Evolutionary conservation across 37 sponge, comb jelly and placozoan species (phyloP).

Genomic region (Halisarca cf. caerulea): DNA sequence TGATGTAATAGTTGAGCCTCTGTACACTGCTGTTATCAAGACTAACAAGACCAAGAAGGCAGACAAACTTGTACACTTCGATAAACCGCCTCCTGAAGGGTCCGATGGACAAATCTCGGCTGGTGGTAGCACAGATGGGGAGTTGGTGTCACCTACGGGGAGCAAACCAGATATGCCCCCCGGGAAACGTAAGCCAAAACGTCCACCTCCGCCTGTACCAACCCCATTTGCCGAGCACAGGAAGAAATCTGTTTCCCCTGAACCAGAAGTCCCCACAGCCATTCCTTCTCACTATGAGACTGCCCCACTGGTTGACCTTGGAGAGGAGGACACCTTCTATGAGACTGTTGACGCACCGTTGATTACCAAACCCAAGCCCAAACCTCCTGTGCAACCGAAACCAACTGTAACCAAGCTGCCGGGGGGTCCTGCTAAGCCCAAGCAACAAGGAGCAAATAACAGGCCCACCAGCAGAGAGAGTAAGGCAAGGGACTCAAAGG

Average conservation of each 20-base stretch:
- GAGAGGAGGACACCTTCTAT: no score
- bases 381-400: neutral
- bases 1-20: neutral
- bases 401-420: neutral
- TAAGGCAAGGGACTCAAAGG: no score
- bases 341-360: no score
- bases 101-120: neutral
- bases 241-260: neutral
- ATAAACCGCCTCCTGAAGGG: neutral
- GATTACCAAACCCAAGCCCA: neutral
- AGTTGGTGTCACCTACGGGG: neutral
- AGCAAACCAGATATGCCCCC: neutral
- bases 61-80: neutral
- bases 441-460: no score
- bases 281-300: no score
- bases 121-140: neutral
- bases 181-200: constrained; percentile 14
- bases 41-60: constrained; percentile 20
- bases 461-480: no score
- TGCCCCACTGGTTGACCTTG: no score
- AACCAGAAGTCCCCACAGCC: neutral
- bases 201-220: constrained; percentile 31
- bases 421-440: no score
- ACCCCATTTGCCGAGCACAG: neutral
- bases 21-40: constrained; percentile 15